Base-by-base conservation (phyloP, 1,140 invertebrate genomes). In the Saxidomus purpurata region DNA sequence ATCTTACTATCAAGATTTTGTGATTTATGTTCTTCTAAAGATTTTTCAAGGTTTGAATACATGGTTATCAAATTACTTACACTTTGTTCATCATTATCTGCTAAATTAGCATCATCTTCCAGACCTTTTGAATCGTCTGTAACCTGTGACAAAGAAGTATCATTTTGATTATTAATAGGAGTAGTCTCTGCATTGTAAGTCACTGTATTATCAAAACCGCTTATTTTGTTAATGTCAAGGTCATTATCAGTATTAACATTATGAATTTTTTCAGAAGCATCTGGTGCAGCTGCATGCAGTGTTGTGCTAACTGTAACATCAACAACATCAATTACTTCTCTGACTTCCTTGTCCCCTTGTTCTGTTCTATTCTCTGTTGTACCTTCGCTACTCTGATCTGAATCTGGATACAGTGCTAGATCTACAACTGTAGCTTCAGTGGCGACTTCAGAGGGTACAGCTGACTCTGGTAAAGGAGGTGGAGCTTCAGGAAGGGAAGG, bases 1-100 rank as follows among this genome's bases (percentile, higher is more conserved):
- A 6, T 69, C 19, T 49, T 47, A 19, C 15, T 43, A 28, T 83
- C 28, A 82, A 38, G 17, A 43, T 25, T 36, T 83, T 28, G n/a
- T 47, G 28, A 25, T 19, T 71, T 84, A 15, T 77, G 25, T 59
- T 40, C 34, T 11, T 52, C 85, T 49, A 87, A 47, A 22, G 85
- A 87, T 67, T 81, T 80, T 69, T 88, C 86, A 63, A 88, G 36
- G 38, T 88, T 67, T 63, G 86, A 88, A 71, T 88, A 88, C 86
- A 88, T 80, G 9, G 59, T 80, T 40, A 88, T 80, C 36, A 88
- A 76, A 52, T 79, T 71, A 47, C 59, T 59, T 19, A 87, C 61
- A 84, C 43, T 81, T 52, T 49, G 25, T 63, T 80, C 49, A 47
- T 67, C 43, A 49, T 38, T 67, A 19, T 81, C 63, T 28, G 31